phyloP scores from a whole-genome alignment of 2,113 vertebrate species.

The Dipodomys stephensi region DNA sequence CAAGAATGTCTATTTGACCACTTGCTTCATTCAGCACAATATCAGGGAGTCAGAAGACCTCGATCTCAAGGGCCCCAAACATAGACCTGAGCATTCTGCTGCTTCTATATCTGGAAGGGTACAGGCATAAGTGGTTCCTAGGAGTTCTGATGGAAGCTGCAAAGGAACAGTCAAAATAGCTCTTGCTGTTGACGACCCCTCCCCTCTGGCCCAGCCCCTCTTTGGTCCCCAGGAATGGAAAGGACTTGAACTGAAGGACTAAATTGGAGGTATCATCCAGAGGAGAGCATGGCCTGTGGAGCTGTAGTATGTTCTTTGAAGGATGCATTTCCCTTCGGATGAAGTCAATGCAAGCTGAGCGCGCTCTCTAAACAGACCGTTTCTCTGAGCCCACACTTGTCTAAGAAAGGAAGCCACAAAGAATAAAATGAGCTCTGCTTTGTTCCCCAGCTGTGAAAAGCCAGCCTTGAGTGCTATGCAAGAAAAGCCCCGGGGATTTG shows the following conservation, averaged over 20 bases:
- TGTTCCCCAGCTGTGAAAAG: background rate
- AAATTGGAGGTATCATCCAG: background rate
- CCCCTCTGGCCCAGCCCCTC: no score
- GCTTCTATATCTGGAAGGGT: constrained; percentile 59
- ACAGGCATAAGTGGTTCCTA: background rate
- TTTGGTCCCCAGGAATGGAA: background rate
- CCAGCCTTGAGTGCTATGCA: background rate
- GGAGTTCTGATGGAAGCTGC: constrained; percentile 47
- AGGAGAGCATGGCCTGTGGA: background rate
- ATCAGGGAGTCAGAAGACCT: background rate
- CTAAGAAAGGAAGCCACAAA: background rate
- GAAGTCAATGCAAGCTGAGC: background rate
- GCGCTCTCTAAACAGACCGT: background rate
- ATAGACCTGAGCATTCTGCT: background rate
- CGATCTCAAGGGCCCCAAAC: background rate
- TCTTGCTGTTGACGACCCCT: background rate
- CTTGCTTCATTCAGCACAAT: background rate
- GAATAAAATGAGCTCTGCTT: background rate
- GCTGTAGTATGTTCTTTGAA: rapidly evolving
- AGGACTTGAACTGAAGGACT: background rate
- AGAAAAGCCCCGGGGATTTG: background rate
- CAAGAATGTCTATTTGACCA: constrained; percentile 15
- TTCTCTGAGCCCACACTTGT: background rate
- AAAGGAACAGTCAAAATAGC: constrained; percentile 50
- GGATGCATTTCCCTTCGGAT: background rate